Evolutionary conservation across 2,797 vertebrate species (phyloP).

Genomic region (Heterohyrax brucei): DNA sequence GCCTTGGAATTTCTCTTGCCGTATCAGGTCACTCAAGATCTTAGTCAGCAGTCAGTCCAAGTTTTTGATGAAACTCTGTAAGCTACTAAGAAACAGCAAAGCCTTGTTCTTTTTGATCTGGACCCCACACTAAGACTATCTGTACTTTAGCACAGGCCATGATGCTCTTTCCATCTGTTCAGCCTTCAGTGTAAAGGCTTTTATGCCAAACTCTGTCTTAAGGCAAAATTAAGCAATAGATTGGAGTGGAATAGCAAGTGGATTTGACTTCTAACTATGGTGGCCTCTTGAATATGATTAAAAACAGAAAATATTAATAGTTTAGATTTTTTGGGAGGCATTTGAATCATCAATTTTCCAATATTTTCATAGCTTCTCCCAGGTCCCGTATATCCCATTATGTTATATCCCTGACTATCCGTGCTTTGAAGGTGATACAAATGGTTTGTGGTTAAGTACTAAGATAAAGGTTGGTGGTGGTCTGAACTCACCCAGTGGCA

Average conservation of each 20-base stretch:
- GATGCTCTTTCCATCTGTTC: background rate
- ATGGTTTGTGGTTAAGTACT: background rate
- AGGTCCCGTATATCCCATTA: background rate
- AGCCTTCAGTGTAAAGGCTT: background rate
- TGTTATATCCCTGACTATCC: background rate
- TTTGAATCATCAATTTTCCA: background rate
- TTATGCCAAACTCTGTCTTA: background rate
- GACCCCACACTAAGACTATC: background rate
- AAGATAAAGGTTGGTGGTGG: background rate
- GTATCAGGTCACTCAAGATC: background rate
- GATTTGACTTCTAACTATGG: background rate
- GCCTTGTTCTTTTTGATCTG: background rate
- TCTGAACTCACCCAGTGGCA: background rate
- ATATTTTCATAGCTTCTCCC: background rate
- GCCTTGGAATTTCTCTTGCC: background rate
- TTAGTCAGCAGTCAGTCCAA: background rate
- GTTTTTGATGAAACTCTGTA: background rate
- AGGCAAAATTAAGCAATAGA: background rate
- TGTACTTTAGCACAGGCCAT: background rate
- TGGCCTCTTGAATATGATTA: background rate
- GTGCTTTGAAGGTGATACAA: background rate
- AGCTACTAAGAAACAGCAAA: background rate
- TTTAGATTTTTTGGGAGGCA: background rate
- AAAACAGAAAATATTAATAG: background rate
- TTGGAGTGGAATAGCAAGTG: background rate